A percentile compares a stretch with the other conserved stretches of the same genome.
Conservation (phyloP, 2,888 invertebrate genomes). For the Agrilus cyanescens region DNA sequence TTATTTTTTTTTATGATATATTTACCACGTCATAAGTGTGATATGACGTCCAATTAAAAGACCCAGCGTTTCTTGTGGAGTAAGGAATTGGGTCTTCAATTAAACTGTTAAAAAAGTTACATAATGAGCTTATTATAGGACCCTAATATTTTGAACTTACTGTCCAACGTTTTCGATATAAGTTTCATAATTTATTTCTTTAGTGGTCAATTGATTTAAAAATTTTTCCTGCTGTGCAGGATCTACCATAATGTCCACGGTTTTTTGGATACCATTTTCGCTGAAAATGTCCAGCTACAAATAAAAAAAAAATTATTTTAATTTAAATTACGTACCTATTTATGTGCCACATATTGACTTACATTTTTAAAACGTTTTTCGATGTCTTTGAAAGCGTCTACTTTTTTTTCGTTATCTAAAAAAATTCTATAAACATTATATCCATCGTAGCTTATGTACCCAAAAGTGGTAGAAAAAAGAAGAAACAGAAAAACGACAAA, state of each 20-base stretch:
- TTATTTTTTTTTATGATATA: background rate
- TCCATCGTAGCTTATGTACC: constrained; percentile 18
- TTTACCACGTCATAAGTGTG: constrained; percentile 41
- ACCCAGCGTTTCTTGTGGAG: no score
- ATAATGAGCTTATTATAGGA: no score
- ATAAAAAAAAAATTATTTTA: no score
- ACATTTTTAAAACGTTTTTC: background rate
- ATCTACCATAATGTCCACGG: constrained; percentile 47
- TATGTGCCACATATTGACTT: no score
- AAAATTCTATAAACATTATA: constrained; percentile 25
- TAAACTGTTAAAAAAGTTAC: no score
- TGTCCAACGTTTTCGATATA: constrained; percentile 49
- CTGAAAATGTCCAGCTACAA: constrained; percentile 35
- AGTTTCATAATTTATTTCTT: constrained; percentile 33
- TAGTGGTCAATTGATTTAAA: constrained; percentile 30
- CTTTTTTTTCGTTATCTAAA: constrained; percentile 16
- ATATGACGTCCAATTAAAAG: constrained; percentile 49
- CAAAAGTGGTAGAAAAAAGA: background rate
- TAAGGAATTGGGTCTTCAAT: no score
- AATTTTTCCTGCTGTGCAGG: constrained; percentile 40
- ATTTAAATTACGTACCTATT: no score
- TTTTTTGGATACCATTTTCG: constrained; percentile 23
- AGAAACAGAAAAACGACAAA: no score
- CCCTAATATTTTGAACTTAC: no score
- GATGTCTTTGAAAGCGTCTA: background rate